Evolutionary conservation across 2,113 vertebrate species (phyloP).

Genomic region (Gila orcuttii): DNA sequence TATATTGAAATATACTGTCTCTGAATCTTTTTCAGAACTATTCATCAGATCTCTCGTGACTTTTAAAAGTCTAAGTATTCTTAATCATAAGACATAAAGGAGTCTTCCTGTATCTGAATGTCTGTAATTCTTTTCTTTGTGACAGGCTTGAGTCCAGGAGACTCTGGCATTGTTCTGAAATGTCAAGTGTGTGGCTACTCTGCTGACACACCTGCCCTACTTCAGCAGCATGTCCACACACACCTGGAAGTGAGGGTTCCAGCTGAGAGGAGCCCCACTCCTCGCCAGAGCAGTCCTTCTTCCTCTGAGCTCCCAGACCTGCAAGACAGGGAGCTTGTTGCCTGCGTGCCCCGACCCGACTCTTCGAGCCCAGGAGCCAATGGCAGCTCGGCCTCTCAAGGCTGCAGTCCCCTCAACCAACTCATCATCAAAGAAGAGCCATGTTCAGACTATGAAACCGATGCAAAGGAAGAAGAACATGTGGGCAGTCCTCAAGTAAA

Average conservation of each 20-base stretch:
- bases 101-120: not conserved
- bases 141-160: constrained; percentile 79
- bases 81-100: not conserved
- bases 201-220: constrained; percentile 79
- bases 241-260: constrained; percentile 75
- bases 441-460: constrained; percentile 69
- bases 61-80: not conserved
- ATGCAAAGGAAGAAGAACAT: constrained; percentile 53
- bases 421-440: constrained; percentile 86
- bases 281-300: constrained; percentile 62
- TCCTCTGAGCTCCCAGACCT: constrained; percentile 63
- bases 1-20: too few relatives aligned
- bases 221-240: constrained; percentile 84
- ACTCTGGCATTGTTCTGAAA: constrained; percentile 78
- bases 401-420: constrained; percentile 63
- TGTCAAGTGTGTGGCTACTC: constrained; percentile 82
- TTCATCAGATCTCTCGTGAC: not conserved
- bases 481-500: constrained; percentile 49
- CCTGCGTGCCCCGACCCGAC: constrained; percentile 66
- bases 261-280: constrained; percentile 69
- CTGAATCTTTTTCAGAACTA: not conserved
- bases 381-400: constrained; percentile 72
- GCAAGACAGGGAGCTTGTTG: constrained; percentile 61
- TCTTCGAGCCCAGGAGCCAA: constrained; percentile 77
- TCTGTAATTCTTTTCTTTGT: not conserved